phyloP scores from a whole-genome alignment of 2,797 vertebrate species.

The Acanthis flammea region DNA sequence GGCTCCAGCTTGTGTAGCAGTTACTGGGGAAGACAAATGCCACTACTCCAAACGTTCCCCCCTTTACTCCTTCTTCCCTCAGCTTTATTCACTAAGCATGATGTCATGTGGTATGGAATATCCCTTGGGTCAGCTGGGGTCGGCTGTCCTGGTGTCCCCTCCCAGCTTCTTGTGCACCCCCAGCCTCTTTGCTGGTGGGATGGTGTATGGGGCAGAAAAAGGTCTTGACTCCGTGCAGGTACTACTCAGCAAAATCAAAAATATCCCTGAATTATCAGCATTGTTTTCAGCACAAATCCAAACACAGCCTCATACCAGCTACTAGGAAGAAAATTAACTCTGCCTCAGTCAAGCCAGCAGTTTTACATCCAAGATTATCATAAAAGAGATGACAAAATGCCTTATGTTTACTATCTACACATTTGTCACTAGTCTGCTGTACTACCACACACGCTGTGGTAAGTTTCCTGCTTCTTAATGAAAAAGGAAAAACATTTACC shows the following conservation, averaged over 20 bases:
- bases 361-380: background rate
- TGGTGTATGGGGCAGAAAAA: background rate
- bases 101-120: background rate
- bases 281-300: background rate
- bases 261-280: background rate
- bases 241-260: background rate
- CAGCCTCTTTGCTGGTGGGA: background rate
- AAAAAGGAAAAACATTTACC: background rate
- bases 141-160: background rate
- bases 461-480: background rate
- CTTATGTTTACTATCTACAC: constrained; percentile 7
- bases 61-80: background rate
- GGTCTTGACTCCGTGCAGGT: background rate
- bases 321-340: background rate
- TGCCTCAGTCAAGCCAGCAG: background rate
- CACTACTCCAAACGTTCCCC: background rate
- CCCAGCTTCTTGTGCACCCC: background rate
- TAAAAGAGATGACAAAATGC: background rate
- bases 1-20: fast-evolving
- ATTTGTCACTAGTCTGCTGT: background rate
- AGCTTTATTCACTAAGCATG: background rate
- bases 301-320: background rate
- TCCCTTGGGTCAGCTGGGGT: background rate
- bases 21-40: background rate
- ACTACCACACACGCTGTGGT: background rate